Evolutionary conservation across 64 coral and sea anemone species (phyloP).

Genomic region (Montipora sp.): DNA sequence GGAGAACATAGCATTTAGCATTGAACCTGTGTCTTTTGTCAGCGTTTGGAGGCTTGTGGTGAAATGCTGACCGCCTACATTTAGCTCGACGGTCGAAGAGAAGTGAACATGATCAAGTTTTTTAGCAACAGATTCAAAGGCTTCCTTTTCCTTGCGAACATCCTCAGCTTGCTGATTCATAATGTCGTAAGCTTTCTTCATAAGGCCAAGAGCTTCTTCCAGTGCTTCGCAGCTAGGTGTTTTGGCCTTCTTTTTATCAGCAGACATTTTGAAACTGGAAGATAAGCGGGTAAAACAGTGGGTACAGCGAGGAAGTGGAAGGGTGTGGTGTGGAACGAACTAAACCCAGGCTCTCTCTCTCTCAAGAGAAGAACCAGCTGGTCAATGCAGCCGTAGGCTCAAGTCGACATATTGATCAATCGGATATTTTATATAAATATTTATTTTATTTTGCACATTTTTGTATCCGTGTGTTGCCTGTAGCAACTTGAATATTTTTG

Average conservation of each 20-base stretch:
- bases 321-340: too few species aligned
- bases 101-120: constrained; percentile 29
- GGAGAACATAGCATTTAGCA: constrained; percentile 36
- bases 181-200: constrained; percentile 48
- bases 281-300: background rate
- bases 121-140: constrained; percentile 53
- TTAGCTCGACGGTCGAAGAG: background rate
- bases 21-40: constrained; percentile 21
- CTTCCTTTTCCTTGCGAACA: constrained; percentile 54
- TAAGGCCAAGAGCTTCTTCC: background rate
- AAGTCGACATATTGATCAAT: background rate
- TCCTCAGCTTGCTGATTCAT: constrained; percentile 36
- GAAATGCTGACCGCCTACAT: constrained; percentile 28
- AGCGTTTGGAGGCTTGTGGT: constrained; percentile 38
- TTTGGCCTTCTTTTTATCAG: background rate
- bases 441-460: too few species aligned
- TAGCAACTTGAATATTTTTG: constrained; percentile 55
- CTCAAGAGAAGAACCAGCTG: background rate
- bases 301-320: too few species aligned
- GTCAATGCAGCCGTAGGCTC: background rate
- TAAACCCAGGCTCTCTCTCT: background rate
- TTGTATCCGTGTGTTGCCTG: constrained; percentile 36
- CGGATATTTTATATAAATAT: too few species aligned
- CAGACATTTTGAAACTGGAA: background rate
- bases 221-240: background rate